Conservation (phyloP, 2,113 vertebrate species). For the Tauraco erythrolophus region DNA sequence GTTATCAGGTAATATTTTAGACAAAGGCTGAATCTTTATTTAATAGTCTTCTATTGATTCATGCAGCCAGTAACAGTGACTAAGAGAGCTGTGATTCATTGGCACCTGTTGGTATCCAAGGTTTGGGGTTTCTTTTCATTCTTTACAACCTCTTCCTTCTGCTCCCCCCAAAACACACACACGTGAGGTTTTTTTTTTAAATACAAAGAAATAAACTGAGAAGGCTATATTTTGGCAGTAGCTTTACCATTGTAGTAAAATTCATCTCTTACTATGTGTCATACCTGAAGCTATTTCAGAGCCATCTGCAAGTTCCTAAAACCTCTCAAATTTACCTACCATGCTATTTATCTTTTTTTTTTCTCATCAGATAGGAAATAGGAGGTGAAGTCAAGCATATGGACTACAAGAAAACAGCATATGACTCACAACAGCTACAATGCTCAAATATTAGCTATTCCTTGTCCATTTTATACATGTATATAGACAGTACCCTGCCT, state of each 20-base stretch:
- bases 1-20: constrained; percentile 29
- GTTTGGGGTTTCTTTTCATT: background rate
- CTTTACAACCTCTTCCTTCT: constrained; percentile 10
- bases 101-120: background rate
- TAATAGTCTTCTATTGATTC: constrained; percentile 43
- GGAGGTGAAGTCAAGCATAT: background rate
- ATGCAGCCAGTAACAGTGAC: constrained; percentile 6
- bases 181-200: background rate
- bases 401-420: background rate
- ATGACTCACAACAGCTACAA: background rate
- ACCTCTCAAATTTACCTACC: background rate
- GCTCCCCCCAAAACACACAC: background rate
- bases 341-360: background rate
- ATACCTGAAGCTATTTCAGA: background rate
- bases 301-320: background rate
- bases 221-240: background rate
- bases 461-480: background rate
- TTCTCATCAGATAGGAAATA: background rate
- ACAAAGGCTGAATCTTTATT: constrained; percentile 5
- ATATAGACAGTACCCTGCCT: background rate
- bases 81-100: constrained; percentile 56
- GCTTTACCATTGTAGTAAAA: background rate
- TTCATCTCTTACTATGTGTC: background rate
- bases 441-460: background rate
- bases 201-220: background rate